These are phyloP conservation scores for Brachyhypopomus occidentalis DNA, from an alignment of 2,113 vertebrate genomes.

Conservation along the genomic window DNA sequence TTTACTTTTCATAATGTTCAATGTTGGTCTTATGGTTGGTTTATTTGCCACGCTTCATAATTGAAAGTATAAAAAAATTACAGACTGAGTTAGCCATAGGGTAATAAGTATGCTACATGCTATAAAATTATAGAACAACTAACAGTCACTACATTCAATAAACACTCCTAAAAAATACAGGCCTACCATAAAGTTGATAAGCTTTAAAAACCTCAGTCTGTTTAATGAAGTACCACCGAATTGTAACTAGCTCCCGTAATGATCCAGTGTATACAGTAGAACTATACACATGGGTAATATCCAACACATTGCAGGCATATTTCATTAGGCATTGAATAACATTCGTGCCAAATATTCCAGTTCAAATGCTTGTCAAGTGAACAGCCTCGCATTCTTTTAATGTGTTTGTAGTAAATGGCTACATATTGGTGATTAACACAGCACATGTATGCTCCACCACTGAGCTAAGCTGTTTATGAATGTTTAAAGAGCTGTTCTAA, in stretches of 20 bases:
- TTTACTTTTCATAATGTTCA: no score
- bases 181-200: not conserved
- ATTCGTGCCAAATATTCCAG: not conserved
- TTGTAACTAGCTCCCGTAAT: not conserved
- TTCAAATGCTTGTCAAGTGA: not conserved
- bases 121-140: not conserved
- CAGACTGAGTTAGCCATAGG: no score
- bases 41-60: no score
- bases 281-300: not conserved
- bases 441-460: slow-evolving; percentile 7
- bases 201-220: not conserved
- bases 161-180: not conserved
- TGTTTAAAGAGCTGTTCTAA: not conserved
- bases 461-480: not conserved
- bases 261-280: not conserved
- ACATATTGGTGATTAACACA: not conserved
- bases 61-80: no score
- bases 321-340: not conserved
- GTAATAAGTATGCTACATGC: not conserved
- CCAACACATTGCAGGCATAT: not conserved
- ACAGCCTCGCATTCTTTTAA: not conserved
- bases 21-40: no score
- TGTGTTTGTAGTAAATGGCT: not conserved
- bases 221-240: not conserved
- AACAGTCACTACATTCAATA: not conserved